Evolutionary conservation across 2,797 vertebrate genomes (phyloP), one percentile per base, ranked within the genome.

Genomic region (Bucorvus abyssinicus): DNA sequence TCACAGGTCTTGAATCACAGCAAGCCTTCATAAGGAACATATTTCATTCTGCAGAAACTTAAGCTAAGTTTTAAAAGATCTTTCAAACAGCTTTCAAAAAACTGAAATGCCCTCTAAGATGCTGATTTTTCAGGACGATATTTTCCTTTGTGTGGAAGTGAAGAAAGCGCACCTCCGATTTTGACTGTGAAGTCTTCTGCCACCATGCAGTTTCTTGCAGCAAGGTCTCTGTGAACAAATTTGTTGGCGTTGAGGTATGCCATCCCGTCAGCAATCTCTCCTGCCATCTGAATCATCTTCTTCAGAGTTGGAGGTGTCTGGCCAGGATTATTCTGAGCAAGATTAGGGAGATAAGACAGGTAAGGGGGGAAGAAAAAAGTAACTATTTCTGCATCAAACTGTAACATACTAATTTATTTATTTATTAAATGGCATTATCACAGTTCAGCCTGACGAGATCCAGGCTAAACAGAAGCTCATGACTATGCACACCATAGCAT

Each of bases 231-330:
- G 97, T 99, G 99, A 93, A 99, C 99, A 55, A 99, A 99, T 98
- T 99, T 99, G 98, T 99, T 99, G 98, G 99, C 99, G 2, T 99
- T 99, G 95, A 99, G 99, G 97, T 99, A 99, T 2, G 99, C 98
- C 99, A 99, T 99, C 96, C 99, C 99, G 0, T 99, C 99, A 0
- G 99, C 99, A 32, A 99, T 99, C 97, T 99, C 99, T 5, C 99
- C 99, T 0, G 99, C 98, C 99, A 99, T 99, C 98, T 99, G 99
- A 97, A 99, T 99, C 99, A 99, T 99, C 98, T 99, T 99, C 97
- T 99, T 99, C 80, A 99, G 98, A 1, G 99, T 99, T 14, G 99
- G 99, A 38, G 99, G 98, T 20, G 98, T 93, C 87, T 99, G 98
- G 81, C 97, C 98, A 36, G 98, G 98, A 53, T 98, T 98, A 85